Base-by-base conservation (phyloP, 2,797 vertebrate genomes). In the Telmatherina bonti region DNA sequence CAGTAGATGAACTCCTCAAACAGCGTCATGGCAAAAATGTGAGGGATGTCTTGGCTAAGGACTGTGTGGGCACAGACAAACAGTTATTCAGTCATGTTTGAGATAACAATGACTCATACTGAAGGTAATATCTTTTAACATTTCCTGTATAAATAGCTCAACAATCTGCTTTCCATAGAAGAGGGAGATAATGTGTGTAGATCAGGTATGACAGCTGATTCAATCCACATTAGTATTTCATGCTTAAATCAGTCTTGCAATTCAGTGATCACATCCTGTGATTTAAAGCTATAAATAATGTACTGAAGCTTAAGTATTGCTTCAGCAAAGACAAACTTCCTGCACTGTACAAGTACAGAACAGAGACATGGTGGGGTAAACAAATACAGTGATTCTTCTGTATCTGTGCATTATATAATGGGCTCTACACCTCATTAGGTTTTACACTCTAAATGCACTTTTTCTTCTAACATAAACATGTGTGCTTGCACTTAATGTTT, bases 1-100 rank as follows among this genome's bases (percentile, higher is more conserved):
- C 98, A 99, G 94, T 99, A 99, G 76, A 99, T 97, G 62, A 95
- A 97, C 84, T 99, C 98, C 90, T 99, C 98, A 47, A 99, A 99
- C 86, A 99, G 93, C 3, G 98, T 98, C 95, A 99, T 96, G 0
- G 98, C 98, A 0, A 99, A 99, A 93, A 99, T 99, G 93, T 99
- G 98, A 0, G 98, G 98, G 90, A 99, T 99, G 90, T 99, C 98
- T 70, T 92, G 82, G 65, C 38, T 87, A 64, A 91, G 85, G 70
- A 91, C 89, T 91, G 79, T 2, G 2, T 47, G 67, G 18, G 2
- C 33, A 51, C 3, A 71, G 10, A 70, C 29, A 20, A 57, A 43
- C 24, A 74, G 67, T 6, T 30, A 38, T 63, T 33, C 36, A 66
- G 43, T 22, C 22, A 49, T 12, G n/a, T 11, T 43, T 43, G n/a